Evolutionary conservation across 2,888 invertebrate genomes (phyloP).

Genomic region (Trichogramma dendrolimi): DNA sequence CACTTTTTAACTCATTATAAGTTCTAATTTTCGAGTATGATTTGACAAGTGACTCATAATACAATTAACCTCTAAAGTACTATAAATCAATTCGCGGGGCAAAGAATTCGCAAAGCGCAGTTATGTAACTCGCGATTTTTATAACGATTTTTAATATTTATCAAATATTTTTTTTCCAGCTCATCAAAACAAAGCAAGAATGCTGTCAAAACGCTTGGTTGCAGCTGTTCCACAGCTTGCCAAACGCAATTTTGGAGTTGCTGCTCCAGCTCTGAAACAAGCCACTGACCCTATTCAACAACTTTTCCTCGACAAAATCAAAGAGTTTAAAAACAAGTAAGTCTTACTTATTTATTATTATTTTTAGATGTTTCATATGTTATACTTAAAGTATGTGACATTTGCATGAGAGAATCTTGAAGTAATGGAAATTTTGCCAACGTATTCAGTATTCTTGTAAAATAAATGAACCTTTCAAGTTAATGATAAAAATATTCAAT

Average conservation of each 20-base stretch:
- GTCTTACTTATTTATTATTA: slow-evolving; percentile 43
- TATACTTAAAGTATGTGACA: not conserved
- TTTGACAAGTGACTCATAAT: not conserved
- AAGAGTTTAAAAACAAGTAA: slow-evolving; percentile 85
- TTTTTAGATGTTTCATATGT: not conserved
- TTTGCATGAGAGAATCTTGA: too few species aligned
- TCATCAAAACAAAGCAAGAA: slow-evolving; percentile 29
- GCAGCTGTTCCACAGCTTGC: slow-evolving; percentile 39
- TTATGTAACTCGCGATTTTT: slow-evolving; percentile 20
- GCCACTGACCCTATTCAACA: slow-evolving; percentile 88
- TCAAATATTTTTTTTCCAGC: slow-evolving; percentile 8
- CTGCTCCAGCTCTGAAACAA: slow-evolving; percentile 66
- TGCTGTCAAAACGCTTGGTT: slow-evolving; percentile 41
- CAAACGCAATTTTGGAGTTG: slow-evolving; percentile 67
- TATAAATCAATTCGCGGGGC: not conserved
- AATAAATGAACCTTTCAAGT: not conserved
- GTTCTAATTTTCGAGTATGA: not conserved
- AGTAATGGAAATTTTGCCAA: too few species aligned
- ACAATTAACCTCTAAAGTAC: slow-evolving; percentile 23
- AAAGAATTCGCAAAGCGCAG: slow-evolving; percentile 6
- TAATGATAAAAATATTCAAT: not conserved
- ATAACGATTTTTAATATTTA: slow-evolving; percentile 1
- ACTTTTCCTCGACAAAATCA: slow-evolving; percentile 86
- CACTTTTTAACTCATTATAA: not conserved
- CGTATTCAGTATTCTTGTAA: not conserved